Evolutionary conservation across 2,797 vertebrate species (phyloP).

Genomic region (Cossypha caffra): DNA sequence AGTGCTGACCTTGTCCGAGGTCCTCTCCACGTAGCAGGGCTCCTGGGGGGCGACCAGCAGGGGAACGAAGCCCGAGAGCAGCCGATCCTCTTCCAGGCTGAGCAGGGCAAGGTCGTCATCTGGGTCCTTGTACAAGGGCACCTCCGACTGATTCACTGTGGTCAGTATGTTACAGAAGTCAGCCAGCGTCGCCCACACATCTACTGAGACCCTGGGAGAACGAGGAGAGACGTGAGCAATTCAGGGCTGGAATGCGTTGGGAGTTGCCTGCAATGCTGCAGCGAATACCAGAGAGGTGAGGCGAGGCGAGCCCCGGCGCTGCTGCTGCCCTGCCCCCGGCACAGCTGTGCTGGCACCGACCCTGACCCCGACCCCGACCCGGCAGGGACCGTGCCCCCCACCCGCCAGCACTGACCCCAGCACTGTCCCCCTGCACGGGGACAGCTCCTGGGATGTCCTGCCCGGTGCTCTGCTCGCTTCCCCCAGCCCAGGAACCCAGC

Average conservation of each 20-base stretch:
- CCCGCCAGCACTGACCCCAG: background rate
- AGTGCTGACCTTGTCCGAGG: conserved; percentile 88
- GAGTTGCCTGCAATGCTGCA: conserved; percentile 62
- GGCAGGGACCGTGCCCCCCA: fast-evolving
- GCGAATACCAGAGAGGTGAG: conserved; percentile 62
- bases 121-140: conserved; percentile 93
- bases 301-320: conserved; percentile 29
- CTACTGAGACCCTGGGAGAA: conserved; percentile 83
- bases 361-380: background rate
- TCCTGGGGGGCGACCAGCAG: conserved; percentile 90
- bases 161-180: conserved; percentile 94
- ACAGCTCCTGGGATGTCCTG: background rate
- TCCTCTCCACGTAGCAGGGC: conserved; percentile 94
- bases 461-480: background rate
- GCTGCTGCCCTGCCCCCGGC: conserved; percentile 8
- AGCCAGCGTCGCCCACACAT: conserved; percentile 93
- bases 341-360: conserved; percentile 27
- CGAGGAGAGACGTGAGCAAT: conserved; percentile 68
- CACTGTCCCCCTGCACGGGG: background rate
- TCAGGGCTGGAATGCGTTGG: conserved; percentile 59
- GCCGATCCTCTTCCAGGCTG: conserved; percentile 84
- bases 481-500: background rate
- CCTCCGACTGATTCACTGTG: conserved; percentile 91
- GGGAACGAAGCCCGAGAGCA: conserved; percentile 85
- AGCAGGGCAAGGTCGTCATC: conserved; percentile 87